Evolutionary conservation across 2,888 invertebrate genomes (phyloP).

Genomic region (Acleris cristana): DNA sequence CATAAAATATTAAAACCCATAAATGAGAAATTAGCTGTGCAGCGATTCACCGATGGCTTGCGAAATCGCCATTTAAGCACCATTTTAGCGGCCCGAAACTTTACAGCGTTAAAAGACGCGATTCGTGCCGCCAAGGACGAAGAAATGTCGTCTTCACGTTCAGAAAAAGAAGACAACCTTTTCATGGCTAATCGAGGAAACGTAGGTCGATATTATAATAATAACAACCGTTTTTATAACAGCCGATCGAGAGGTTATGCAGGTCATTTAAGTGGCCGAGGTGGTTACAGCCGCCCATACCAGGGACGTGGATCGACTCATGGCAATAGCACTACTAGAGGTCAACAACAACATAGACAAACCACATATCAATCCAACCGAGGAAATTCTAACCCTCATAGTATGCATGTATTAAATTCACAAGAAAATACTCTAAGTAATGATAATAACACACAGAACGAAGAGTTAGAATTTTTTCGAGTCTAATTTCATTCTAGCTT

Average conservation of each 20-base stretch:
- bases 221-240: neutral
- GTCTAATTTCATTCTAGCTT: too few relatives aligned
- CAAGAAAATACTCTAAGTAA: too few relatives aligned
- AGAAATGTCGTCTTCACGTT: neutral
- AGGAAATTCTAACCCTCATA: too few relatives aligned
- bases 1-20: neutral
- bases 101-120: neutral
- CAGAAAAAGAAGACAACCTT: neutral
- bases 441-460: too few relatives aligned
- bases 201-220: neutral
- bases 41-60: neutral
- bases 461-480: too few relatives aligned
- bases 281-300: neutral
- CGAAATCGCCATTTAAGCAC: neutral
- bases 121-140: conserved; percentile 1
- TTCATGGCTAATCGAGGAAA: neutral
- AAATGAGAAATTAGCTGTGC: neutral
- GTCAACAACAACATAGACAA: too few relatives aligned
- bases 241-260: neutral
- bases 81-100: conserved; percentile 4
- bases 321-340: too few relatives aligned
- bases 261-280: neutral
- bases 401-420: too few relatives aligned
- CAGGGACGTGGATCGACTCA: too few relatives aligned
- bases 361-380: too few relatives aligned